phyloP scores from a whole-genome alignment of 2,888 invertebrate species.

The Agriopis aurantiaria region DNA sequence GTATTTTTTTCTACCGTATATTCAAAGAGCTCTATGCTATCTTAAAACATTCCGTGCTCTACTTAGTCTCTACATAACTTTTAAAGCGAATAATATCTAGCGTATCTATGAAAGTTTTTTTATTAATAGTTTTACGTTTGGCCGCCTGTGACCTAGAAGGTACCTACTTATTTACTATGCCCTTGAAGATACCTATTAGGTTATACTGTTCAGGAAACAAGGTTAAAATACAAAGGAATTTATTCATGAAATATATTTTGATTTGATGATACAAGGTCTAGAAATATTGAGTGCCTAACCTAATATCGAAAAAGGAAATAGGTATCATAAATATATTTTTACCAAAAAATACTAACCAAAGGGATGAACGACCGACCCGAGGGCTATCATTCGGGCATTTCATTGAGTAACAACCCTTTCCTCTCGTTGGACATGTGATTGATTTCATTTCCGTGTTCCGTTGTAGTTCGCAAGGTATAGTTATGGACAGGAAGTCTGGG shows the following conservation, averaged over 20 bases:
- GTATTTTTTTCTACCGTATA: no score
- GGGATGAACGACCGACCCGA: conserved; percentile 19
- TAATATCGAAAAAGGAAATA: conserved; percentile 4
- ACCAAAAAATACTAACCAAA: conserved; percentile 14
- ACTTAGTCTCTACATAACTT: no score
- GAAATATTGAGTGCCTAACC: conserved; percentile 2
- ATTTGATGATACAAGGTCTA: background rate
- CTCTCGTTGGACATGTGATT: conserved; percentile 50
- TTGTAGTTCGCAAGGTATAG: conserved; percentile 37
- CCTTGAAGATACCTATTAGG: no score
- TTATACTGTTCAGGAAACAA: no score
- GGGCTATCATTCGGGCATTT: conserved; percentile 37
- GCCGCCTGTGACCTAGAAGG: no score
- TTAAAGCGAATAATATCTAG: no score
- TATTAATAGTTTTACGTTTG: no score
- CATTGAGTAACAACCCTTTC: conserved; percentile 38
- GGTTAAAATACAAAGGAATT: background rate
- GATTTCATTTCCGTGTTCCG: conserved; percentile 56
- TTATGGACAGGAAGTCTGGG: conserved; percentile 38
- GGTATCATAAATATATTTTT: conserved; percentile 10
- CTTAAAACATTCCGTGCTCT: no score
- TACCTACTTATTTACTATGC: no score
- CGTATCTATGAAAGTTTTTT: no score
- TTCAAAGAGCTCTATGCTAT: no score
- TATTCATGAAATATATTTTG: background rate